Conservation (phyloP, 2,888 invertebrate species). For the Mesochorus sp. region DNA sequence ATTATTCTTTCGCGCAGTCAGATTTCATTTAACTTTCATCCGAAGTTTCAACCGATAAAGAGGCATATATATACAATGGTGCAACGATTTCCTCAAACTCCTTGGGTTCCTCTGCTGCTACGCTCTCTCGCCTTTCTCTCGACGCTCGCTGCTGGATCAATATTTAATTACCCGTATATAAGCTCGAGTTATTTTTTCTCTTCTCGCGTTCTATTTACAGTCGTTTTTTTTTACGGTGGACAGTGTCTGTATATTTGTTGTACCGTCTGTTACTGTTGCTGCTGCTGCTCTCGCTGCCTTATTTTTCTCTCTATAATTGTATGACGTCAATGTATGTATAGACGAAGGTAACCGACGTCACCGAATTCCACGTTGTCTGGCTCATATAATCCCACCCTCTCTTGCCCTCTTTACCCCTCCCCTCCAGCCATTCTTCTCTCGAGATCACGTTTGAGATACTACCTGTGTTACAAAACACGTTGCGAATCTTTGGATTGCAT, state of each 20-base stretch:
- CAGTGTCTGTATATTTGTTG: background rate
- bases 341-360: conserved; percentile 29
- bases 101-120: background rate
- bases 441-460: background rate
- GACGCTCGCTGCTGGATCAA: conserved; percentile 33
- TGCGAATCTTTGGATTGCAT: background rate
- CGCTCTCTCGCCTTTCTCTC: background rate
- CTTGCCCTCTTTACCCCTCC: background rate
- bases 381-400: conserved; percentile 2
- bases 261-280: background rate
- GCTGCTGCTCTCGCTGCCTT: conserved; percentile 8
- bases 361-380: conserved; percentile 3
- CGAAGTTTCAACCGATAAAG: background rate
- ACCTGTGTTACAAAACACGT: background rate
- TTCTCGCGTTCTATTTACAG: conserved; percentile 39
- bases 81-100: background rate
- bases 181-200: conserved; percentile 40
- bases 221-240: conserved; percentile 8
- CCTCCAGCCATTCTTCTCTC: background rate
- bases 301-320: conserved; percentile 33
- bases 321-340: conserved; percentile 43
- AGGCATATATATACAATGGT: background rate
- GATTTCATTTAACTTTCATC: background rate
- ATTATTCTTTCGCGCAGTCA: no score
- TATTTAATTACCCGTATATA: conserved; percentile 48